Base-by-base conservation (phyloP, 2,797 vertebrate genomes). In the Muscicapa comitata region DNA sequence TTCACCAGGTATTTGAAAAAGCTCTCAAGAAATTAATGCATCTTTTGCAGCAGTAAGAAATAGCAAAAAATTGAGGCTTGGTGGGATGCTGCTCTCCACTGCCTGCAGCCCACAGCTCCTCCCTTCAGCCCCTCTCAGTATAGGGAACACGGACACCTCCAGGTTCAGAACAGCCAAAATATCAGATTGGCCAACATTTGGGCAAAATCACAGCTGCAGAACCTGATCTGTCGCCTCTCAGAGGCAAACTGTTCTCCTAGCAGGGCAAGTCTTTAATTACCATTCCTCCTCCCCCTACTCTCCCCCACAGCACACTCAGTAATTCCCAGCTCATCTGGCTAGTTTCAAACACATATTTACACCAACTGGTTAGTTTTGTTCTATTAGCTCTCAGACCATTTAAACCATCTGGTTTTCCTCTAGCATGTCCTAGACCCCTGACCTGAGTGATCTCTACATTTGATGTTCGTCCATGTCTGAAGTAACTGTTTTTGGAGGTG, bases 341-440 rank as follows among this genome's bases (percentile, higher is more conserved):
- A 95, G 72, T 83, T 94, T 96, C 94, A 96, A 96, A 86, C 17
- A 50, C 31, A 1, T 92, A 93, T 83, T 91, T 94, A 90, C 62
- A 86, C 75, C 82, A 90, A 93, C 75, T 51, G 75, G 90, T 93
- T 94, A 68, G 93, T 90, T 95, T 75, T 83, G 35, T 80, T 83
- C 91, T 93, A 7, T 96, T 88, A 91, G 9, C 50, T 93, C 10
- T 4, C 43, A 95, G 79, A 90, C 79, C 14, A 37, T 90, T 91
- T 91, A 88, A 91, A 95, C 82, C 87, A 95, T 96, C 93, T 96
- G 95, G 1, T 94, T 96, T 95, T 90, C 72, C 73, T 96, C 94
- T 54, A 86, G 28, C 40, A 74, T 90, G 58, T 94, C 87, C 76
- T 91, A 90, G 79, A 90, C 82, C 28, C 47, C 70, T 96, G 87